Base-by-base conservation (phyloP, 2,113 vertebrate species). In the Toxotes chatareus region DNA sequence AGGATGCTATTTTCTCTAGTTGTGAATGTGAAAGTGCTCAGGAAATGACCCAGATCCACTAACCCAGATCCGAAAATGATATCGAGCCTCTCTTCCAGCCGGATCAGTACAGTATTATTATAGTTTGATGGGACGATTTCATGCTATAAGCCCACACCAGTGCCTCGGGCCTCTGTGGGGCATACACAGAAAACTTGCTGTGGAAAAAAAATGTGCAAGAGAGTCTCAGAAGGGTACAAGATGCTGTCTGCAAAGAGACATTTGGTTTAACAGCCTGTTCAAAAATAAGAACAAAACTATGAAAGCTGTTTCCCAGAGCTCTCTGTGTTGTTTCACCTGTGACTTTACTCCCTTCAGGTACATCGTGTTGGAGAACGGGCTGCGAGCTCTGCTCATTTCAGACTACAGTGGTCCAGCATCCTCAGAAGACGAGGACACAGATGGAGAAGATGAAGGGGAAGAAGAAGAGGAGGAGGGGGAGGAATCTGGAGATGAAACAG, bases 361-460 rank as follows among this genome's bases (percentile, higher is more conserved):
- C 89, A 95, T 99, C 62, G 95, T 94, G 82, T 93, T 99, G 79
- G 95, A 95, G 53, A 99, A 98, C 72, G 97, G 97, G 44, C 95
- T 99, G 80, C 93, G 91, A 88, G 97, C 95, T 82, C 95, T 99
- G 87, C 95, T 99, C 88, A 97, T 99, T 94, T 99, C 98, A 61
- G 98, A 99, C 94, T 93, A 96, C 92, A 96, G 95, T 80, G 94
- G 88, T 10, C 68, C 4, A 0, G 65, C 75, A 1, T 16, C 16
- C 0, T 73, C 85, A 1, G 83, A 77, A 4, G 88, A 85, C 6
- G 87, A 82, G 2, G 84, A 88, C 11, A 77, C 73, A 0, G 86
- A 80, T 1, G 76, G 13, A n/a, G 88, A 75, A 73, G 86, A 76
- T 12, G 87, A 72, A 74, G 59, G 8, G 32, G 82, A 49, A 84